Evolutionary conservation across 2,888 invertebrate species (phyloP), one percentile per base, ranked within the genome.

Genomic region (Aleiodes testaceus): DNA sequence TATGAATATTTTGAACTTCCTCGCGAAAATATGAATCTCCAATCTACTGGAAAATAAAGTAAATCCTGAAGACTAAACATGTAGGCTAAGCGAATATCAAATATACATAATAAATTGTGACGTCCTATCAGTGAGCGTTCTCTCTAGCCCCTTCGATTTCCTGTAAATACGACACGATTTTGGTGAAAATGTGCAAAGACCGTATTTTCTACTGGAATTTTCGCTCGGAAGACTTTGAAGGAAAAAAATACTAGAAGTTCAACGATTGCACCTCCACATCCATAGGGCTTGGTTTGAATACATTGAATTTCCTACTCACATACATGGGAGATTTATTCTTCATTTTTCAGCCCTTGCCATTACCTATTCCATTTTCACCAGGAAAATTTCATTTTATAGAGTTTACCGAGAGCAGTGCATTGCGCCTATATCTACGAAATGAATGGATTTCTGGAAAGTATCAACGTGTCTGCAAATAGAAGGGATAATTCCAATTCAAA

Each of bases 131-230:
- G 14, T 55, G 30, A 36, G 18, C 36, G 3, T 4, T 18, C 16
- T 42, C 9, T 30, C 30, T 6, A 52, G 12, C 55, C 55, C 30
- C 59, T 59, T 59, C 14, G 7, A 59, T 42, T 14, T 59, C 36
- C 59, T 1, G 59, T 9, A 42, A 14, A 59, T 18, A 59, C 36
- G 2, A 7, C 42, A 59, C 16, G 14, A 36, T 12, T 42, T 36
- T 18, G 42, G 11, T 36, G 14, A 9, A 59, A 59, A 59, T 18
- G 42, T 11, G 14, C 14, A 42, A 42, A 14, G 42, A 59, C 36
- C 59, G 11, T 36, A 36, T 59, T 42, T 59, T 42, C 42, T 42
- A 36, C 36, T 14, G 59, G 18, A 36, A 59, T 59, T 36, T 16
- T 9, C 7, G 0, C 9, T 6, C 59, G 9, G 16, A 9, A 42